These are phyloP conservation scores for Cotesia chilonis DNA, from an alignment of 1,140 invertebrate species.

Conservation along the genomic window DNA sequence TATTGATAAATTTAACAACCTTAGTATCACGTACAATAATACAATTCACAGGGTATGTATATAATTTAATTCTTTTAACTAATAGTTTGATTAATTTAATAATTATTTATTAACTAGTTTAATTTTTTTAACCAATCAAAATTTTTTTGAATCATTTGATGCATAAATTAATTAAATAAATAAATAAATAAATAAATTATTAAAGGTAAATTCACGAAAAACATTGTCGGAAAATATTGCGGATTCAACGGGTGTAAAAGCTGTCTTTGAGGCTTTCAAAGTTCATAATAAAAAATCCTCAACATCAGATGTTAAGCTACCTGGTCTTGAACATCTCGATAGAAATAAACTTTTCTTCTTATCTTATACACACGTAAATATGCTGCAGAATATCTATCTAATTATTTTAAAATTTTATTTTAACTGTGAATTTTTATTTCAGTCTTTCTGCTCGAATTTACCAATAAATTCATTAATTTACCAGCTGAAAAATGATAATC, in stretches of 20 bases:
- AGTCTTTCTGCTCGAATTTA: constrained; percentile 4
- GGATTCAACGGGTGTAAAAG: constrained; percentile 21
- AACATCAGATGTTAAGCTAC: not conserved
- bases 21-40: not conserved
- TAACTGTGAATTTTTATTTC: not conserved
- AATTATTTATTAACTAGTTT: too few relatives aligned
- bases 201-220: not conserved
- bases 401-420: not conserved
- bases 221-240: constrained; percentile 27
- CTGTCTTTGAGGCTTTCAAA: constrained; percentile 24
- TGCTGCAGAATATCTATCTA: not conserved
- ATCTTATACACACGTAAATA: constrained; percentile 20
- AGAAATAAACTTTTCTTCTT: constrained; percentile 16
- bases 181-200: constrained; percentile 1
- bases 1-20: constrained; percentile 69
- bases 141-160: not conserved
- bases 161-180: too few relatives aligned
- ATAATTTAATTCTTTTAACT: not conserved
- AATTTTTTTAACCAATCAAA: too few relatives aligned
- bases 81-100: not conserved
- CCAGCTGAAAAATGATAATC: not conserved
- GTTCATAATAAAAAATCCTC: not conserved
- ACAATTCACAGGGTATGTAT: not conserved
- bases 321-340: constrained; percentile 29
- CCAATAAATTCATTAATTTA: not conserved